Base-by-base conservation (phyloP, 2,113 vertebrate genomes). In the Patagioenas fasciata region DNA sequence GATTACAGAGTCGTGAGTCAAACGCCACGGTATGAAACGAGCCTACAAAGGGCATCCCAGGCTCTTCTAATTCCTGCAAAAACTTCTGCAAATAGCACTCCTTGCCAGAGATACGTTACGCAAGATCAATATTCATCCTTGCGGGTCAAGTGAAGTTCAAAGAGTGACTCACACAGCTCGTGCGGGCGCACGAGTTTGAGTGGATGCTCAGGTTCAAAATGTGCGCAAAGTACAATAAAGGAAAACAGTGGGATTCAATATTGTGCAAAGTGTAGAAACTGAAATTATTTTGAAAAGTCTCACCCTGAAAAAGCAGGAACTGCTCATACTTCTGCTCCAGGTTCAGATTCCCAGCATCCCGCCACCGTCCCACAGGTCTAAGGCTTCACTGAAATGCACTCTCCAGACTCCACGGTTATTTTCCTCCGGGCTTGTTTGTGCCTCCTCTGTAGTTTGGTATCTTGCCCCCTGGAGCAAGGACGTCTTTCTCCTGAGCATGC, bases 1-100 rank as follows among this genome's bases (percentile, higher is more conserved):
- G 58, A 86, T 94, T 86, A 48, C 24, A 91, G 79, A 93, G 93
- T 79, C 32, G 21, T 93, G 94, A 97, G 88, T 95, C 77, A 94
- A 94, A 88, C 80, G 29, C 47, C 85, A 84, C 91, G 47, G 95
- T 89, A 54, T 26, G 74, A 65, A 89, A 83, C 64, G 73, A 80
- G 47, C 10, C 79, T 62, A 40, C 86, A 78, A 57, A 96, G 85
- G 91, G 69, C 89, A 85, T 61, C 93, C 93, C 87, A 78, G 83
- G 85, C 66, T 51, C 40, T 62, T 48, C 73, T 60, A 85, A 85
- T 85, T 94, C 81, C 80, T 70, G 74, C 65, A 29, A 19, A 60
- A 87, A 73, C 58, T 61, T 60, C 65, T 57, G 87, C 79, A 83
- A 61, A n/a, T 13, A 91, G 47, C 53, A 24, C 74, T 32, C 72